phyloP scores from a whole-genome alignment of 2,888 invertebrate genomes.

The Apamea anceps region DNA sequence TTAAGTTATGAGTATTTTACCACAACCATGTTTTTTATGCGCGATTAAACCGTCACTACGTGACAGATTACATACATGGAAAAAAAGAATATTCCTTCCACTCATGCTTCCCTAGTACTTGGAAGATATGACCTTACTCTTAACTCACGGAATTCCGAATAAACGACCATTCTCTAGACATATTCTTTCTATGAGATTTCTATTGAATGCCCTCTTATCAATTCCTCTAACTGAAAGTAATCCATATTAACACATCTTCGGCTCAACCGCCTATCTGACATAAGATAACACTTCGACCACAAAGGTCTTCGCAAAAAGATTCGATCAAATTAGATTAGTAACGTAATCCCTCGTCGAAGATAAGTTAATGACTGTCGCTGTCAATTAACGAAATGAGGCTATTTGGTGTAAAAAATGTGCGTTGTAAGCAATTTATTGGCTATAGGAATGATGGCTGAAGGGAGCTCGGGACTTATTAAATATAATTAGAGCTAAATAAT shows the following conservation, averaged over 20 bases:
- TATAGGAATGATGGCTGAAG: constrained; percentile 29
- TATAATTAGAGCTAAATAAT: constrained; percentile 42
- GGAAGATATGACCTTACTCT: not conserved
- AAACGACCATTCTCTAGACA: not conserved
- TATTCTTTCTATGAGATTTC: not conserved
- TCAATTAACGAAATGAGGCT: constrained; percentile 52
- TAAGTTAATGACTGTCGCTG: constrained; percentile 47
- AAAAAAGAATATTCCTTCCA: not conserved
- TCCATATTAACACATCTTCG: constrained; percentile 2
- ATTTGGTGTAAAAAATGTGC: constrained; percentile 52
- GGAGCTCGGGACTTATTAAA: constrained; percentile 20
- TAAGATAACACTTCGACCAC: constrained; percentile 10
- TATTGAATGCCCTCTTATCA: not conserved
- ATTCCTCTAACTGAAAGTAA: not conserved
- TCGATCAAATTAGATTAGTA: constrained; percentile 46
- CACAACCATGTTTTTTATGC: no score
- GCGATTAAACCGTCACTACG: no score
- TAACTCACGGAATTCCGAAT: not conserved
- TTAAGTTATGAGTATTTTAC: not conserved
- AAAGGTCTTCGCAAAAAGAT: constrained; percentile 30
- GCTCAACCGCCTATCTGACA: not conserved
- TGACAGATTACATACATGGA: no score
- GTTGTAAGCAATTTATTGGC: constrained; percentile 46
- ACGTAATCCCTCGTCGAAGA: constrained; percentile 38
- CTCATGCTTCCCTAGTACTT: not conserved